Conservation (phyloP, 1,140 invertebrate genomes). For the Plectrocnemia conspersa region DNA sequence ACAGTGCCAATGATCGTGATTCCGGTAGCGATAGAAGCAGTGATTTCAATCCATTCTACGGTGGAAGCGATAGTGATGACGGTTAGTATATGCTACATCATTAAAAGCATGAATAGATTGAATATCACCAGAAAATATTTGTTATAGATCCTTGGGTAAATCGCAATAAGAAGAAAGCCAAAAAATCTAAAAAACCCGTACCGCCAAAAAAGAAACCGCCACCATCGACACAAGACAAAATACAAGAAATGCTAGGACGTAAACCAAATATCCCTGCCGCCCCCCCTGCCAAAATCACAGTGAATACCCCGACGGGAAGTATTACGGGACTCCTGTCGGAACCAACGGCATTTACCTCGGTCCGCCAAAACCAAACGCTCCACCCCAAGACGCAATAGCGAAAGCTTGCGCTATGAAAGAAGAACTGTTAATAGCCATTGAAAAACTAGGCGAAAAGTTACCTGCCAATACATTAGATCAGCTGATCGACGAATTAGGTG, state of each 20-base stretch:
- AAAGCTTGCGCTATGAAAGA: slow-evolving; percentile 88
- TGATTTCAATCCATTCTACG: slow-evolving; percentile 86
- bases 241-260: slow-evolving; percentile 61
- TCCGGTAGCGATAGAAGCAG: slow-evolving; percentile 67
- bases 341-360: slow-evolving; percentile 48
- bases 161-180: slow-evolving; percentile 65
- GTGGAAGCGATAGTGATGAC: slow-evolving; percentile 76
- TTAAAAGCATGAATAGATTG: not conserved
- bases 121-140: slow-evolving; percentile 5
- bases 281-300: slow-evolving; percentile 37
- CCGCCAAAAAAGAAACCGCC: slow-evolving; percentile 57
- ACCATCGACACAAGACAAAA: slow-evolving; percentile 70
- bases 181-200: slow-evolving; percentile 59
- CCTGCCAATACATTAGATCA: slow-evolving; percentile 99
- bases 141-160: slow-evolving; percentile 74
- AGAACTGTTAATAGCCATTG: slow-evolving; percentile 81
- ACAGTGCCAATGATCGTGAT: slow-evolving; percentile 53
- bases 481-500: slow-evolving; percentile 95
- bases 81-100: slow-evolving; percentile 31
- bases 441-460: slow-evolving; percentile 78
- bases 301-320: slow-evolving; percentile 38
- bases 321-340: slow-evolving; percentile 45
- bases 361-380: slow-evolving; percentile 38
- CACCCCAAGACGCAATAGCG: slow-evolving; percentile 77
- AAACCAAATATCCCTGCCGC: slow-evolving; percentile 45